Evolutionary conservation across 2,888 invertebrate genomes (phyloP), one percentile per base, ranked within the genome.

Genomic region (Bellardia bayeri): DNA sequence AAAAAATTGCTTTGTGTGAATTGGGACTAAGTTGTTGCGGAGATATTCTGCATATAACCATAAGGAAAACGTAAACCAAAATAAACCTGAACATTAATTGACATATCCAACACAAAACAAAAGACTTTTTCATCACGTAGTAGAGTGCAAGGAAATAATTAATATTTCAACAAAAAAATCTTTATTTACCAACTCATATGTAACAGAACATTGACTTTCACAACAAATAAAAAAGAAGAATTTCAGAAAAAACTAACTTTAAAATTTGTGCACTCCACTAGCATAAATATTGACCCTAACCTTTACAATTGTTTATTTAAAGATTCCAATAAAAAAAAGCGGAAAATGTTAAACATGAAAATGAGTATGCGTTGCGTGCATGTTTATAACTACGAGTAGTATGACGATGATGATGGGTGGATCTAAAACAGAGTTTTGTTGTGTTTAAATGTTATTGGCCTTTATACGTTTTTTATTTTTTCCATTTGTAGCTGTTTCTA

Each of bases 131-230:
- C 3, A 13, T 45, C 13, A 11, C 2, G 13, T 45, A 3, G 13
- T 45, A 45, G 45, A 11, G 13, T 45, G 45, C 45, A 45, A 13
- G 11, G 45, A 45, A 51, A 51, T 51, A 5, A 51, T n/a, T 6
- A n/a, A n/a, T n/a, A n/a, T 51, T 6, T 51, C 1, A n/a, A 51
- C 4, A n/a, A 51, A 51, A 5, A 51, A 51, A 45, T 45, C 13
- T 16, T 54, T 54, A 6, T 54, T 54, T 54, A 54, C n/a, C 4
- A 14, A n/a, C n/a, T 68, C 58, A 82, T 51, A 49, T 45, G 16
- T 82, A 40, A 61, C 61, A 82, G 68, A 68, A 75, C 75, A 75
- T 69, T 82, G 75, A 82, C 75, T 75, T 74, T 58, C 23, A 54
- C 7, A 16, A 42, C 2, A 45, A 23, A 45, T 13, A 45, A 54